phyloP scores from a whole-genome alignment of 2,797 vertebrate species.

The Pipistrellus nathusii region DNA sequence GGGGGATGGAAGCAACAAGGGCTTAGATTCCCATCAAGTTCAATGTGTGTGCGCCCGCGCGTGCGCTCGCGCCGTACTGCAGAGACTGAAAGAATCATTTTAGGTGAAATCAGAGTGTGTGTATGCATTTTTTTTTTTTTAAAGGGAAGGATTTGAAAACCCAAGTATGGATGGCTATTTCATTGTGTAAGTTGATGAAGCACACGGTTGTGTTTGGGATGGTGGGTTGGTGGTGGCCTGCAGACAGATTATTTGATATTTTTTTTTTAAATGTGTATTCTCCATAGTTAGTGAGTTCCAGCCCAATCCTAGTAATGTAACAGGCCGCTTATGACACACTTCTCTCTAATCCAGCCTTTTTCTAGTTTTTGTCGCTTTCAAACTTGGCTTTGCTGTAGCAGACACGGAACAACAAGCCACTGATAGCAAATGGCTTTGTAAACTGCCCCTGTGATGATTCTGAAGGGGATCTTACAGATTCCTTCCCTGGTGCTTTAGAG shows the following conservation, averaged over 20 bases:
- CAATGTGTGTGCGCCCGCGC: background rate
- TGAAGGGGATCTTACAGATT: background rate
- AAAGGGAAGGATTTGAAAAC: constrained; percentile 52
- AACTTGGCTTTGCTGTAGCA: constrained; percentile 48
- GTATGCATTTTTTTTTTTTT: background rate
- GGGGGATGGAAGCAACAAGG: constrained; percentile 8
- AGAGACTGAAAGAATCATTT: constrained; percentile 57
- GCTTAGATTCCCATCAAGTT: constrained; percentile 40
- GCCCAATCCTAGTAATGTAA: constrained; percentile 28
- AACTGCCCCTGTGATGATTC: background rate
- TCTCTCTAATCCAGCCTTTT: constrained; percentile 33
- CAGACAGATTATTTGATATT: constrained; percentile 28
- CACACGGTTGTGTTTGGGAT: constrained; percentile 36
- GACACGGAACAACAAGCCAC: constrained; percentile 14
- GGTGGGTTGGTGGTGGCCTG: background rate
- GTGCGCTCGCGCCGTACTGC: background rate
- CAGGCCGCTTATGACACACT: background rate
- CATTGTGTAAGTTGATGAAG: constrained; percentile 42
- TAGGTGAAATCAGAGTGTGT: constrained; percentile 25
- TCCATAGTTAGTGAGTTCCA: background rate
- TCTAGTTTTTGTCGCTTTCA: background rate
- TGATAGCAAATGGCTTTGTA: constrained; percentile 52
- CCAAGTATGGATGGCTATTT: background rate
- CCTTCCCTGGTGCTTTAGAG: background rate
- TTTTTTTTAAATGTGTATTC: constrained; percentile 28